Evolutionary conservation across 2,113 vertebrate species (phyloP), one percentile per base, ranked within the genome.

Genomic region (Chamaetylas fuelleborni): DNA sequence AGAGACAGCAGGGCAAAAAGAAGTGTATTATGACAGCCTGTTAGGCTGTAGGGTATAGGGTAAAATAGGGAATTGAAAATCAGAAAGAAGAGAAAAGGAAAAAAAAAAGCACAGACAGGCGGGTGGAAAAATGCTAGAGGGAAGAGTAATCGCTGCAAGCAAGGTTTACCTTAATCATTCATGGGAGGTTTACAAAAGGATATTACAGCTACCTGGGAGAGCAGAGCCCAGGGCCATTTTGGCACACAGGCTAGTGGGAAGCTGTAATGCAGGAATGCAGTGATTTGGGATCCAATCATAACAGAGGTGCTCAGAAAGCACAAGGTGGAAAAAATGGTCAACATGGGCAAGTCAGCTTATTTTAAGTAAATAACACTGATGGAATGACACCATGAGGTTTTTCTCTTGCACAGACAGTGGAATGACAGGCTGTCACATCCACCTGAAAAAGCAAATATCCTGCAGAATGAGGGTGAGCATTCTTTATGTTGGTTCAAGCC

Each of bases 141-240:
- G 90, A 97, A 95, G 66, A 97, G 85, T 96, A 97, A 95, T 64
- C 25, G 92, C 96, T 96, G 90, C 79, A 85, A 97, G 96, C 92
- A 95, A 97, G 65, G 76, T 93, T 97, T 96, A 90, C 64, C 77
- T 87, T 96, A 96, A 97, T 96, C 91, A 96, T 95, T 97, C 93
- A 92, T 6, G 18, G 80, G 93, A 95, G 88, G 66, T 70, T 95
- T 97, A 84, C 67, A 86, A 70, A 93, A 95, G 66, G 90, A 93
- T 95, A 95, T 97, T 96, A 91, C 82, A 93, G 84, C 93, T 96
- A 70, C 94, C 61, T 94, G 66, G 74, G 83, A 97, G 86, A 97
- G 20, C 57, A 89, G 65, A 93, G 86, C 95, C 93, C 38, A 18
- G 83, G 91, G 93, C 62, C 36, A 19, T 95, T 92, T 73, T 84